Base-by-base conservation (phyloP, 1,140 invertebrate species). In the Zaprionus capensis region DNA sequence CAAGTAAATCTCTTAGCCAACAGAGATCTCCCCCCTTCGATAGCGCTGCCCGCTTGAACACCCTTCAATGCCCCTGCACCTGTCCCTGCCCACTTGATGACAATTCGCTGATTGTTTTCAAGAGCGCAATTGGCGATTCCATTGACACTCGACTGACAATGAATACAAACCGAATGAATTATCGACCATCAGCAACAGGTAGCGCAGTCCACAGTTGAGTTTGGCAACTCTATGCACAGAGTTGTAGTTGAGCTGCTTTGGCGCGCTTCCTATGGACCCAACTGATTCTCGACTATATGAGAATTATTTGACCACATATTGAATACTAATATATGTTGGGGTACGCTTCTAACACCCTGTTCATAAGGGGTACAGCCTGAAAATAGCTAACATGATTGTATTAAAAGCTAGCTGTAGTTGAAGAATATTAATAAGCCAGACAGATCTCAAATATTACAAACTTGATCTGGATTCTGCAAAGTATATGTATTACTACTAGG, bases 71-170 rank as follows among this genome's bases (percentile, higher is more conserved):
- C 46, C 28, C n/a, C 11, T 22, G 12, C n/a, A 34, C 46, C n/a
- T 15, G 5, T 12, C 5, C 17, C 68, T 9, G 1, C 24, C 34
- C 41, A 31, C 59, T 64, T 7, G 4, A 41, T 41, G 71, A 75
- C 72, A 75, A 65, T 46, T 71, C 26, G 61, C 68, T 55, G 69
- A 65, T 76, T 76, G 69, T 76, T 59, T 71, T 66, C 73, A 69
- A 68, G 41, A 49, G 66, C 66, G 66, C 55, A 71, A 71, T 71
- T 71, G 61, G 69, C 73, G 56, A 71, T 71, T 76, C 69, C 73
- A 76, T 76, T 71, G 73, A 71, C 73, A 71, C 59, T 65, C 59
- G 28, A 57, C 31, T 64, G 68, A 71, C 59, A 71, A 64, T 71
- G 67, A 76, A 49, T 53, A 69, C 17, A 68, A 58, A 58, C 56